Percentiles rank a stretch among this genome's conserved stretches.
Evolutionary conservation across 2,888 invertebrate genomes (phyloP).

Genomic region (Pachydiplax longipennis): DNA sequence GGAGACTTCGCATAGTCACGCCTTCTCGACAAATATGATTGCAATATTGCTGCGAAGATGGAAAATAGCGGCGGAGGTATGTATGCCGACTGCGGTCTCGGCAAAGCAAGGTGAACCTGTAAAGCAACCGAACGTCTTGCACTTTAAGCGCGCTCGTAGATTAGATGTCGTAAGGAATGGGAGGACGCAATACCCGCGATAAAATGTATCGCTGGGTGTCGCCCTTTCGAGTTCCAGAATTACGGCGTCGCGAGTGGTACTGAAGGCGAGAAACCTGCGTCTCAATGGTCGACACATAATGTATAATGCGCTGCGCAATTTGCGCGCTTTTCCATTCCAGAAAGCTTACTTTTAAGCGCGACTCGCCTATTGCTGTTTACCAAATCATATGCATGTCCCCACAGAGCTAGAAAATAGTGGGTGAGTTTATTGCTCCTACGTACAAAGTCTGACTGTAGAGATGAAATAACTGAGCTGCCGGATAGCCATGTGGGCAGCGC

Average conservation of each 20-base stretch:
- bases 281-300: too few relatives aligned
- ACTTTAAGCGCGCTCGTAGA: not conserved
- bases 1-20: not conserved
- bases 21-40: not conserved
- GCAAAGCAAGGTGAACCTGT: not conserved
- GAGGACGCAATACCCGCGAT: not conserved
- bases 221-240: not conserved
- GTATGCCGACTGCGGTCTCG: not conserved
- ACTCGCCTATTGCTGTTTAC: too few relatives aligned
- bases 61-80: not conserved
- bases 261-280: not conserved
- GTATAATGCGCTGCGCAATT: too few relatives aligned
- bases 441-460: too few relatives aligned
- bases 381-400: too few relatives aligned
- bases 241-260: not conserved
- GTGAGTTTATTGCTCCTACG: too few relatives aligned
- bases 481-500: too few relatives aligned
- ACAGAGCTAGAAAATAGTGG: too few relatives aligned
- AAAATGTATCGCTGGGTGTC: not conserved
- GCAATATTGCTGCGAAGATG: not conserved
- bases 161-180: not conserved
- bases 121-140: not conserved
- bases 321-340: too few relatives aligned
- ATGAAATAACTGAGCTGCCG: too few relatives aligned
- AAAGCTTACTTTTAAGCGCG: too few relatives aligned